Evolutionary conservation across 2,113 vertebrate species (phyloP).

Genomic region (Ginglymostoma cirratum): DNA sequence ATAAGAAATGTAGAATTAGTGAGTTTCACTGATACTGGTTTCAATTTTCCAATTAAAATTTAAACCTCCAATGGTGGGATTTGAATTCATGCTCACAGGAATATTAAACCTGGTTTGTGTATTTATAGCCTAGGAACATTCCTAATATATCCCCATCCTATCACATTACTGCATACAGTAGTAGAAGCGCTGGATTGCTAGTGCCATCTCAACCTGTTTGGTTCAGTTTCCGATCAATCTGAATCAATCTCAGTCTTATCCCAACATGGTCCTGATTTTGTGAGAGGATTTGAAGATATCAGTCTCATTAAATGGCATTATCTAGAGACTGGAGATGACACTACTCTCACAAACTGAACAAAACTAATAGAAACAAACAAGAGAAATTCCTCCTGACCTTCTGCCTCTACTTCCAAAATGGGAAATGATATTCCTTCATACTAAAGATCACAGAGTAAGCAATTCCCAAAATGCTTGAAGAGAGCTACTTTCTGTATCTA

Average conservation of each 20-base stretch:
- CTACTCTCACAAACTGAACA: neutral
- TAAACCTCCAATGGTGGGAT: neutral
- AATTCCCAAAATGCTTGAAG: neutral
- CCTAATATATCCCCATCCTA: neutral
- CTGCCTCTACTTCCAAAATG: neutral
- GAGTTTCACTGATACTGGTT: neutral
- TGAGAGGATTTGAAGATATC: neutral
- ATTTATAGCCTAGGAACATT: neutral
- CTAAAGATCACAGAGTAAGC: neutral
- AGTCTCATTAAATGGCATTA: neutral
- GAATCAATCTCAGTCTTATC: neutral
- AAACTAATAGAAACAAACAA: neutral
- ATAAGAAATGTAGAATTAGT: too few species aligned
- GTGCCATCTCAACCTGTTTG: neutral
- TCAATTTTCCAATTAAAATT: neutral
- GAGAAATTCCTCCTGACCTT: neutral
- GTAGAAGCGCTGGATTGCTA: too few species aligned
- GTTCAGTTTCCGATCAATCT: neutral
- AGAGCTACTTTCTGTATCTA: neutral
- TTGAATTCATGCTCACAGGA: neutral
- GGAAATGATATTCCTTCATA: neutral
- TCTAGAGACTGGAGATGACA: neutral
- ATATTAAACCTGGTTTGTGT: neutral
- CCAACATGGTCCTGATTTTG: neutral
- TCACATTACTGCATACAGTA: neutral